Percentiles rank a stretch among this genome's conserved stretches.
Conservation (phyloP, 2,797 vertebrate genomes). For the Manis javanica region DNA sequence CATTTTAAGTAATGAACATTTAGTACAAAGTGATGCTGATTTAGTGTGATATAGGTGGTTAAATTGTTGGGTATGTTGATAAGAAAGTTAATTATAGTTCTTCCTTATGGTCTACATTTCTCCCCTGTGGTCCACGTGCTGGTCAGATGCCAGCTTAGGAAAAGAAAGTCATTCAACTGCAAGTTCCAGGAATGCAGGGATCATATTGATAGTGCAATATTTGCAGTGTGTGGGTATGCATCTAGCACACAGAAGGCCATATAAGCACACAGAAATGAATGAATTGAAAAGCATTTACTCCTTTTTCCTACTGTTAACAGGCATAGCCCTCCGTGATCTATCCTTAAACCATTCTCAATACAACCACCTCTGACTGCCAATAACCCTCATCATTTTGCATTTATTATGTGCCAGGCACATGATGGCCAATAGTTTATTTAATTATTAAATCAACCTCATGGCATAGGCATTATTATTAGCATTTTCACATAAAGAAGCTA, state of each 20-base stretch:
- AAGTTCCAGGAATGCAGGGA: not conserved
- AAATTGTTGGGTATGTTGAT: not conserved
- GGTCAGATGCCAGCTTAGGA: not conserved
- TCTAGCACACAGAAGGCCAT: not conserved
- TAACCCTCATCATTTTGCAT: not conserved
- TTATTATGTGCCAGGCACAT: not conserved
- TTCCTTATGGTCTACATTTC: not conserved
- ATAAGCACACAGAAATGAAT: not conserved
- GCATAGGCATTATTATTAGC: not conserved
- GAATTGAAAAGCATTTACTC: not conserved
- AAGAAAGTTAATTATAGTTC: conserved; percentile 16
- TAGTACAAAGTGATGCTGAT: not conserved
- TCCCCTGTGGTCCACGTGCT: not conserved
- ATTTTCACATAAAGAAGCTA: conserved; percentile 36
- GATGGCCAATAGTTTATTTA: not conserved
- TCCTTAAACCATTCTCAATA: not conserved
- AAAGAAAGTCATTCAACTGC: not conserved
- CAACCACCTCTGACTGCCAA: not conserved
- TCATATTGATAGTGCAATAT: not conserved
- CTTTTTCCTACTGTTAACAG: not conserved
- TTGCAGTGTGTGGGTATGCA: not conserved
- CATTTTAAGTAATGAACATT: conserved; percentile 24
- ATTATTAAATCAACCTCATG: conserved; percentile 13
- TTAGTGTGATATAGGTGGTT: not conserved
- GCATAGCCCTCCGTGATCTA: not conserved